Evolutionary conservation across 2,113 vertebrate species (phyloP).

Genomic region (Notarius lentiginosus): DNA sequence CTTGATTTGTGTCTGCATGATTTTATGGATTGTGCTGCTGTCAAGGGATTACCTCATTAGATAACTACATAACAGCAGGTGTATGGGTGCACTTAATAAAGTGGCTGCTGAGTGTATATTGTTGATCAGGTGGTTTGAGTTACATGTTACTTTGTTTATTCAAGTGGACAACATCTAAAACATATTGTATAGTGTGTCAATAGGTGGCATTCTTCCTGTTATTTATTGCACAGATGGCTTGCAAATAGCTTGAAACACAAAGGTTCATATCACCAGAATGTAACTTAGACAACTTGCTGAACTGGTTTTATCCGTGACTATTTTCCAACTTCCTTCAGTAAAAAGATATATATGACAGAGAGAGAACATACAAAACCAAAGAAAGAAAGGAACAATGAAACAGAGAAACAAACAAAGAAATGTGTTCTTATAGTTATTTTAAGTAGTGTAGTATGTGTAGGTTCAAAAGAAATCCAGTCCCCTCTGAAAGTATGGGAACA

Average conservation of each 20-base stretch:
- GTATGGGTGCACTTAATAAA: too few relatives aligned
- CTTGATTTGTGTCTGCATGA: too few relatives aligned
- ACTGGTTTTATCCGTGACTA: constrained; percentile 29
- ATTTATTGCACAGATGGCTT: constrained; percentile 10
- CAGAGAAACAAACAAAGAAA: background rate
- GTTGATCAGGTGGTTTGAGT: background rate
- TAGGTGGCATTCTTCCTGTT: constrained; percentile 15
- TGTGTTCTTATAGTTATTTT: background rate
- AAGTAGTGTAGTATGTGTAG: background rate
- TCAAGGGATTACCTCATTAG: too few relatives aligned
- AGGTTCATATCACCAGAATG: constrained; percentile 16
- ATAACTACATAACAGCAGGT: too few relatives aligned
- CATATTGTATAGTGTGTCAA: background rate
- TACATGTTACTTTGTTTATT: background rate
- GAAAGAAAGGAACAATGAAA: background rate
- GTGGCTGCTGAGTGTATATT: background rate
- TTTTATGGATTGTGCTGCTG: too few relatives aligned
- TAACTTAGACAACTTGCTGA: constrained; percentile 28
- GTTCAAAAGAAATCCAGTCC: background rate
- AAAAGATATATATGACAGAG: background rate
- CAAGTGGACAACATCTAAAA: background rate
- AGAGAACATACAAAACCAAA: too few relatives aligned
- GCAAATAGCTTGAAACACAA: constrained; percentile 12
- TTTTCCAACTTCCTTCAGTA: background rate
- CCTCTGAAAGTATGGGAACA: background rate